Percentiles rank a stretch among this genome's conserved stretches.
Conservation (phyloP, 1,140 invertebrate genomes). For the Berghia stephanieae region DNA sequence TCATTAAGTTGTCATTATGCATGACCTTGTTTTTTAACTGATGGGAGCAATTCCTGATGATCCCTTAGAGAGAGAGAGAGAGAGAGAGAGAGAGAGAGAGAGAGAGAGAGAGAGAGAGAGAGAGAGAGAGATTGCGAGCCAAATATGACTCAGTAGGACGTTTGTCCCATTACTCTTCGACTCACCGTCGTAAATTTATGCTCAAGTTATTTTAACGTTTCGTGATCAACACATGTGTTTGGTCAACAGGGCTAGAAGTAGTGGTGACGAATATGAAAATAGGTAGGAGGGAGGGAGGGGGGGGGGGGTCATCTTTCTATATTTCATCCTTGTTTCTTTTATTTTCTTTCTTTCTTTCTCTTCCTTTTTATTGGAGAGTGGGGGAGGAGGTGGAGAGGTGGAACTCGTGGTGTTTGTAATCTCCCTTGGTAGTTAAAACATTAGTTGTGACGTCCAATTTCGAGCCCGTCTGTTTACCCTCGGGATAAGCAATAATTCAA, state of each 20-base stretch:
- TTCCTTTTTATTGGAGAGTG: no score
- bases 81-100: conserved; percentile 11
- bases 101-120: conserved; percentile 2
- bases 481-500: not conserved
- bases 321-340: conserved; percentile 8
- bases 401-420: not conserved
- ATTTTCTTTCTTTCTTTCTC: conserved; percentile 11
- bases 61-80: not conserved
- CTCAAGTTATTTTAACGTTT: no score
- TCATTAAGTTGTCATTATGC: no score
- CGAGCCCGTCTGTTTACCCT: not conserved
- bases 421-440: not conserved
- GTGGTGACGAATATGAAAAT: no score
- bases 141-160: not conserved
- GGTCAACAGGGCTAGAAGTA: no score
- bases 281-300: no score
- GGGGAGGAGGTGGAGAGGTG: no score
- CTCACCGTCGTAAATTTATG: not conserved
- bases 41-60: no score
- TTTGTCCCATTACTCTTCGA: not conserved
- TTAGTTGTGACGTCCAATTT: not conserved
- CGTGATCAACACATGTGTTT: no score
- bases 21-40: no score
- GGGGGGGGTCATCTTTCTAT: no score
- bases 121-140: conserved; percentile 8